Evolutionary conservation across 2,797 vertebrate genomes (phyloP).

Genomic region (Cottoperca gobio): DNA sequence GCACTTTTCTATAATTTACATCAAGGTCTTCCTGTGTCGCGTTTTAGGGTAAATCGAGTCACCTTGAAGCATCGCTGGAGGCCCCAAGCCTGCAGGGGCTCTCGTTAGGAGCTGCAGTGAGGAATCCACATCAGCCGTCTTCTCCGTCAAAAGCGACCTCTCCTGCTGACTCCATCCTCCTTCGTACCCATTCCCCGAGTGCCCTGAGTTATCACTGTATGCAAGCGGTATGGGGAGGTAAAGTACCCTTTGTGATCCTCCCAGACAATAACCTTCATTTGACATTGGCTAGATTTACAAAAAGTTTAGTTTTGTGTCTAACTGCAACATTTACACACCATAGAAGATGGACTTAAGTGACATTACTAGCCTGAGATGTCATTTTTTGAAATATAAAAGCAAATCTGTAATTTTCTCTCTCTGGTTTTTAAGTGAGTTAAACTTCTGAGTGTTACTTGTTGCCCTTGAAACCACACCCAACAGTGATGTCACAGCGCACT

Average conservation of each 20-base stretch:
- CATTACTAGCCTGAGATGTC: background rate
- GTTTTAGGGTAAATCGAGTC: constrained; percentile 54
- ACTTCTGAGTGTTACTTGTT: background rate
- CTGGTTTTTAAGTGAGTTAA: too few relatives aligned
- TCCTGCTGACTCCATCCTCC: constrained; percentile 50
- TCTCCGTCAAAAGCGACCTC: constrained; percentile 47
- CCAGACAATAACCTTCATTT: background rate
- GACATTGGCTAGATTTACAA: background rate
- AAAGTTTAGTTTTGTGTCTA: constrained; percentile 3
- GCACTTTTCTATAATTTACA: constrained; percentile 51
- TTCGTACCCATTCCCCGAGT: constrained; percentile 6
- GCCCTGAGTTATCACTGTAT: constrained; percentile 21
- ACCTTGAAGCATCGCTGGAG: constrained; percentile 61
- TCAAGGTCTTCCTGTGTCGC: constrained; percentile 36
- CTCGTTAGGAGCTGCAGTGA: constrained; percentile 59
- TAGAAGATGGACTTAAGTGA: background rate
- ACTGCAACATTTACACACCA: background rate
- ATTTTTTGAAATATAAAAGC: background rate
- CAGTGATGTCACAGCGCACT: background rate
- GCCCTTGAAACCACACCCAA: background rate
- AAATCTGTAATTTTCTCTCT: too few relatives aligned
- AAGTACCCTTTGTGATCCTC: background rate
- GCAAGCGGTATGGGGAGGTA: constrained; percentile 1
- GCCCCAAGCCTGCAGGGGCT: constrained; percentile 55
- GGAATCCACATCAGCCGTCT: constrained; percentile 57